phyloP scores from a whole-genome alignment of 2,888 invertebrate genomes.

The Myopa testacea region DNA sequence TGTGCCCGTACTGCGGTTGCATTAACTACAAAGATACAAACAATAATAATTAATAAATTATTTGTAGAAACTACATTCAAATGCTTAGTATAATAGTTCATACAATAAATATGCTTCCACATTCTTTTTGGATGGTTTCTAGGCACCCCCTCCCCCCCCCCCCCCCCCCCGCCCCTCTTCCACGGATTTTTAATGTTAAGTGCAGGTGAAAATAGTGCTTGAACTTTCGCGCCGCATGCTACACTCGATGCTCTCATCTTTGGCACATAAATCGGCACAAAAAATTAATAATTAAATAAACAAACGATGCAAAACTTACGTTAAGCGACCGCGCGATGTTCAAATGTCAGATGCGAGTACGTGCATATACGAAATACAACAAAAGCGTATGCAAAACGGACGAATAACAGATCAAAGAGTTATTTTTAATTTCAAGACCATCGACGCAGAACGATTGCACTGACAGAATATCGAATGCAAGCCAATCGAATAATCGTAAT shows the following conservation, averaged over 20 bases:
- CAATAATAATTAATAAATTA: background rate
- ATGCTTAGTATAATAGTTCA: no score
- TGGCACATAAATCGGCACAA: background rate
- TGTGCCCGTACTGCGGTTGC: conserved; percentile 47
- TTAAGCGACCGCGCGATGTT: background rate
- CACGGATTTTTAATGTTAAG: no score
- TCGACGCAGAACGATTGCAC: background rate
- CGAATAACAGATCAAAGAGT: background rate
- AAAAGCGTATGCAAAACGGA: background rate
- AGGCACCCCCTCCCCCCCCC: no score
- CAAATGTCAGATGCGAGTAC: conserved; percentile 3
- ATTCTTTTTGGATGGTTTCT: no score
- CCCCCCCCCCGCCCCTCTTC: no score
- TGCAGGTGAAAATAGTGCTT: no score
- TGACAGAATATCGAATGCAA: background rate
- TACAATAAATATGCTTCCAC: no score
- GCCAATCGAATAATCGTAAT: no score
- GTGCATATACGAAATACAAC: background rate
- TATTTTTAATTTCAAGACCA: conserved; percentile 26
- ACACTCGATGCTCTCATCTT: background rate
- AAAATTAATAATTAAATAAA: no score
- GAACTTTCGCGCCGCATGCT: no score
- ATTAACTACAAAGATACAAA: conserved; percentile 52
- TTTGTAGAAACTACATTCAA: no score
- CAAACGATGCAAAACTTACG: no score